These are phyloP conservation scores for Brachionichthys hirsutus DNA, from an alignment of 2,113 vertebrate genomes.

Conservation along the genomic window DNA sequence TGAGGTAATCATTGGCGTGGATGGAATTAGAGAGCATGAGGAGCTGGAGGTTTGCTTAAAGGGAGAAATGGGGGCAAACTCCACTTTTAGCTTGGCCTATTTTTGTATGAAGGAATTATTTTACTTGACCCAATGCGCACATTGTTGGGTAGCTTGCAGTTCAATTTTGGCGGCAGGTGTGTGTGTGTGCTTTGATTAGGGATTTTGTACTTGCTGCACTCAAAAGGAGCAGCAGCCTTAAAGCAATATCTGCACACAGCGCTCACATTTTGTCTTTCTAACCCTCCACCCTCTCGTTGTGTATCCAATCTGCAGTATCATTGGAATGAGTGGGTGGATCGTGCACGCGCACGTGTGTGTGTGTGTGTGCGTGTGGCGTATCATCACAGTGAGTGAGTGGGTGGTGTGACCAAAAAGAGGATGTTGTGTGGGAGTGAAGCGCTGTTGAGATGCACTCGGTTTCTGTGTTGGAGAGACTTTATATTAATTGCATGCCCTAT, in stretches of 20 bases:
- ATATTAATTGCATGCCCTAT: slow-evolving; percentile 43
- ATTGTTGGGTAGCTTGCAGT: slow-evolving; percentile 1
- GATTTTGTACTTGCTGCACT: slow-evolving; percentile 47
- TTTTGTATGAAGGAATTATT: slow-evolving; percentile 14
- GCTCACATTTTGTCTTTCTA: slow-evolving; percentile 35
- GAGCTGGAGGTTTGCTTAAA: too few species aligned
- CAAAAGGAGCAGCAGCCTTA: slow-evolving; percentile 62
- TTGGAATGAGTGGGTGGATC: slow-evolving; percentile 61
- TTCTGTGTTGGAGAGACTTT: slow-evolving; percentile 41
- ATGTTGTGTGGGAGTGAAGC: slow-evolving; percentile 70
- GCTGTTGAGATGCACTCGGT: slow-evolving; percentile 63
- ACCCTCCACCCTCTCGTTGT: slow-evolving; percentile 49
- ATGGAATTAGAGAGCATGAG: too few species aligned
- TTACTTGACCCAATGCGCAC: slow-evolving; percentile 35
- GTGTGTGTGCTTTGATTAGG: slow-evolving; percentile 37
- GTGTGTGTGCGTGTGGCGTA: slow-evolving; percentile 30
- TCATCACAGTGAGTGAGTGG: slow-evolving; percentile 66
- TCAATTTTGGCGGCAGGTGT: slow-evolving; percentile 26
- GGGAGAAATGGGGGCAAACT: not conserved
- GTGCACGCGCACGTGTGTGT: slow-evolving; percentile 35
- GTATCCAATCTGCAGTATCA: slow-evolving; percentile 62
- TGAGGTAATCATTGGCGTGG: too few species aligned
- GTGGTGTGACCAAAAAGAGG: slow-evolving; percentile 70
- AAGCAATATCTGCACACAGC: slow-evolving; percentile 59
- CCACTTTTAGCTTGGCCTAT: not conserved